These are phyloP conservation scores for Gallinago solitaria DNA, from an alignment of 2,797 vertebrate species.

Conservation along the genomic window DNA sequence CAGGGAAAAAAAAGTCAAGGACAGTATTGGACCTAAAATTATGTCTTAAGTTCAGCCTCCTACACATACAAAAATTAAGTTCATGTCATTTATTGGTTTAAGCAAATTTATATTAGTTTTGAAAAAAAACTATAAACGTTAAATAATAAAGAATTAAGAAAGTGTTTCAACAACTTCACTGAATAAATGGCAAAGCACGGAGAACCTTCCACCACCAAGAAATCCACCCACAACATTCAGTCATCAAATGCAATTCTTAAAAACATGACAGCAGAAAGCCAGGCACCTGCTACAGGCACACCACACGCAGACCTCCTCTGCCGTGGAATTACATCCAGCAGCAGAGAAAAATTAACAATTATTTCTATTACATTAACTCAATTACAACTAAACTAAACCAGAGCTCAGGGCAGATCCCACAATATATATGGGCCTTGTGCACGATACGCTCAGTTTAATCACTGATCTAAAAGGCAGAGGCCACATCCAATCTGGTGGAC, in stretches of 20 bases:
- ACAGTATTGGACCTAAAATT: not conserved
- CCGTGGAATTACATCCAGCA: not conserved
- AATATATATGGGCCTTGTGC: not conserved
- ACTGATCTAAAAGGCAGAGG: not conserved
- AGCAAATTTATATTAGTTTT: not conserved
- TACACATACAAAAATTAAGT: not conserved
- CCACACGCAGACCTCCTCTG: not conserved
- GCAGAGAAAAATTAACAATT: not conserved
- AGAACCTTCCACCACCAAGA: not conserved
- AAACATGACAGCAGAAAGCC: not conserved
- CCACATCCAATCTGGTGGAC: not conserved
- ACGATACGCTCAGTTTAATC: not conserved
- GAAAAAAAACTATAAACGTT: not conserved
- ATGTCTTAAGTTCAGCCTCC: not conserved
- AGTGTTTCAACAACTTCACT: not conserved
- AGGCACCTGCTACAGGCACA: not conserved
- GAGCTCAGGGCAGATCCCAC: not conserved
- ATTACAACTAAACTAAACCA: not conserved
- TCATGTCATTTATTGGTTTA: not conserved
- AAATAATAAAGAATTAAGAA: not conserved
- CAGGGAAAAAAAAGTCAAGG: not conserved
- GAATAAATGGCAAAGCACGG: not conserved
- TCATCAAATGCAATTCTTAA: not conserved
- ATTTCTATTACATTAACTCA: not conserved
- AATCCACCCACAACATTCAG: not conserved